Evolutionary conservation across 1,140 invertebrate genomes (phyloP).

Genomic region (Drosophila ananassae): DNA sequence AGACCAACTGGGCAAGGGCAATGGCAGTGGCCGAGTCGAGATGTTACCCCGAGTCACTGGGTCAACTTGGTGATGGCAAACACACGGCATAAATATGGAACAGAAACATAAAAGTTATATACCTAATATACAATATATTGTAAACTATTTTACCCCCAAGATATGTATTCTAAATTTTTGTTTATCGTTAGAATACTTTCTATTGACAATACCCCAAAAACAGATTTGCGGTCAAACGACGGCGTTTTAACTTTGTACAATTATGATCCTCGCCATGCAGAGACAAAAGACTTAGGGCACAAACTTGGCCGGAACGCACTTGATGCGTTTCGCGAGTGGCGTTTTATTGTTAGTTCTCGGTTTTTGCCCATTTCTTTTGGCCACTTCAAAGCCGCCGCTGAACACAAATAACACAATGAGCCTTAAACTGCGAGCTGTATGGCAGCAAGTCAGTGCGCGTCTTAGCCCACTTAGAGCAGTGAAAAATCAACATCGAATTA

Average conservation of each 20-base stretch:
- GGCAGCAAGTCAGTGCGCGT: conserved; percentile 17
- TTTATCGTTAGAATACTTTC: background rate
- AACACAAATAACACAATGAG: conserved; percentile 34
- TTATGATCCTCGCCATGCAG: conserved; percentile 15
- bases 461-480: conserved; percentile 75
- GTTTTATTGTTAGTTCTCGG: conserved; percentile 19
- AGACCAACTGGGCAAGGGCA: conserved; percentile 30
- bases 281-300: conserved; percentile 73
- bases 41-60: conserved; percentile 42
- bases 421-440: background rate
- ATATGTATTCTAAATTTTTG: too few relatives aligned
- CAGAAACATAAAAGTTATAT: background rate
- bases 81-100: conserved; percentile 1
- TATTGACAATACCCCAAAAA: background rate
- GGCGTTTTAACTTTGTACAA: background rate
- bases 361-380: conserved; percentile 37
- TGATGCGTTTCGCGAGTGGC: conserved; percentile 37
- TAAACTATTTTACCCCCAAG: too few relatives aligned
- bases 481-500: conserved; percentile 79
- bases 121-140: too few relatives aligned
- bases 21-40: conserved; percentile 14
- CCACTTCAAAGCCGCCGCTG: conserved; percentile 40
- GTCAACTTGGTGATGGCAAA: conserved; percentile 49
- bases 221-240: background rate
- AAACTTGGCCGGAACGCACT: conserved; percentile 69